Base-by-base conservation (phyloP, 2,113 vertebrate genomes). In the Pristiophorus japonicus region DNA sequence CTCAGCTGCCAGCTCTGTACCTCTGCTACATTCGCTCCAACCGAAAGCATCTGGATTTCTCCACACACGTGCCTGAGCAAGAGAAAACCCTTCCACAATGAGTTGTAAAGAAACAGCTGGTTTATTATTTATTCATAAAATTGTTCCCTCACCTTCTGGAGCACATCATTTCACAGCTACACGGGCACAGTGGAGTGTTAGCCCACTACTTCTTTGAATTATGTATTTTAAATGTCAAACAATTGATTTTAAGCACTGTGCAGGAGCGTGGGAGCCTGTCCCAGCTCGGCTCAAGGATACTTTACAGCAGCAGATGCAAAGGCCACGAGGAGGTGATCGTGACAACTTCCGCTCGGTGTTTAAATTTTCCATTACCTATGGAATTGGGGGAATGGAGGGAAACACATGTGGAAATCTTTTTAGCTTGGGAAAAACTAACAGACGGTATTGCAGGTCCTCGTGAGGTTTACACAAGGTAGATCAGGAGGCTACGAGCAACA, bases 21-120 rank as follows among this genome's bases (percentile, higher is more conserved):
- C 59, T 66, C 62, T 66, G 63, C 38, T 38, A n/a, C 55, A 62
- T n/a, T 66, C n/a, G 3, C 38, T 42, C 62, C 63, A 45, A 42
- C 62, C n/a, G 22, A 94, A 94, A 67, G 65, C 65, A 67, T 42
- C 38, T 94, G 92, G n/a, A 47, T 45, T 94, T 94, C 30, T 91
- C 38, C 38, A 45, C 65, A 94, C 42, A 14, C 1, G 47, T 93
- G 90, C 14, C 18, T 38, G 63, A 66, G 59, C 38, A 66, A 94
- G 47, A 94, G 42, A 51, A 42, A 34, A 63, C 20, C 55, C 20
- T 59, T 91, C 27, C 30, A 87, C 30, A 65, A 47, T 12, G 24
- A 94, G 45, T 22, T 51, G 51, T 30, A n/a, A 63, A 63, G 34
- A 70, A 34, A 63, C n/a, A 47, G 65, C 27, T 73, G 0, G 66